Conservation (phyloP, 2,113 vertebrate genomes). For the Nematolebias whitei region DNA sequence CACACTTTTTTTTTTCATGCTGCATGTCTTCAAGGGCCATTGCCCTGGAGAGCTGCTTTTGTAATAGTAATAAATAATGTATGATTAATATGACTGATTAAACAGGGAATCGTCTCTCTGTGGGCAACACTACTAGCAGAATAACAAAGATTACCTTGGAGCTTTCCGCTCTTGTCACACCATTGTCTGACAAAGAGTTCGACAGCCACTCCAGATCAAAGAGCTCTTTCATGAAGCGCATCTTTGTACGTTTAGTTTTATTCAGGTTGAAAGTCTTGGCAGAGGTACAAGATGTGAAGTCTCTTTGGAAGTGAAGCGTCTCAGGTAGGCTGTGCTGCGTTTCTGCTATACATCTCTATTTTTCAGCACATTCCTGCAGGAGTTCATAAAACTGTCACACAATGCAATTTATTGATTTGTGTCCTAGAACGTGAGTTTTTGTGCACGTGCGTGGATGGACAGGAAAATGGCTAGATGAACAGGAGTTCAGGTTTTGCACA, state of each 20-base stretch:
- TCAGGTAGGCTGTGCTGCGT: neutral
- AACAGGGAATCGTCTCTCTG: conserved; percentile 71
- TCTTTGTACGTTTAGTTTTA: conserved; percentile 31
- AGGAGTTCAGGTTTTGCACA: too few species aligned
- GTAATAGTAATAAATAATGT: conserved; percentile 78
- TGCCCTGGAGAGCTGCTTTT: conserved; percentile 57
- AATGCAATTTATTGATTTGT: neutral
- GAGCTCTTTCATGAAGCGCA: conserved; percentile 42
- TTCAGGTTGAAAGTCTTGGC: conserved; percentile 18
- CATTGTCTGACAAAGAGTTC: conserved; percentile 55
- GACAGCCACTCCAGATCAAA: conserved; percentile 68
- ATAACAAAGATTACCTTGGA: conserved; percentile 74
- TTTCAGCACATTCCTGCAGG: neutral
- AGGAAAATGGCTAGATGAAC: too few species aligned
- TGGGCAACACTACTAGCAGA: conserved; percentile 63
- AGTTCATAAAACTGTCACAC: neutral
- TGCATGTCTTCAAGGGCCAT: conserved; percentile 58
- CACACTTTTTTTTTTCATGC: conserved; percentile 59
- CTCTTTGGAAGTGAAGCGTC: conserved; percentile 15
- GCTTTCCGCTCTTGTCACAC: conserved; percentile 67
- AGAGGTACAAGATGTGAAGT: conserved; percentile 1
- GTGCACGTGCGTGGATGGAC: too few species aligned
- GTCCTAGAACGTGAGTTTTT: neutral
- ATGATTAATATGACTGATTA: conserved; percentile 78
- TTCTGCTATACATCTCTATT: neutral